phyloP scores from a whole-genome alignment of 2,113 vertebrate genomes.

The Isichthys henryi region DNA sequence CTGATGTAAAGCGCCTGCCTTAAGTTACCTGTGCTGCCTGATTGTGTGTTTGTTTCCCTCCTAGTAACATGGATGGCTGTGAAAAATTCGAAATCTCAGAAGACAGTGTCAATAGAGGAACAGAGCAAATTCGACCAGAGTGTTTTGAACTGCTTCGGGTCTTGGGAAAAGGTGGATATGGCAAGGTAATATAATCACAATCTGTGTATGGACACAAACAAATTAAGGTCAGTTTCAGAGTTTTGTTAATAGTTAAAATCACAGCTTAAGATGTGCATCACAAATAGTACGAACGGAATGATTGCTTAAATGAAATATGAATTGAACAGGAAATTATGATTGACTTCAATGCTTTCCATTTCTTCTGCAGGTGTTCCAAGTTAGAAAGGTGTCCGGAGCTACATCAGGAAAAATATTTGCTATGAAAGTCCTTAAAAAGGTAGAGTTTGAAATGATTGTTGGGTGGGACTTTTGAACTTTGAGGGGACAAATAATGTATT shows the following conservation, averaged over 20 bases:
- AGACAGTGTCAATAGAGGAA: slow-evolving; percentile 94
- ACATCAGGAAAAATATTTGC: slow-evolving; percentile 94
- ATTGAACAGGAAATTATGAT: not conserved
- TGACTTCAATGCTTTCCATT: not conserved
- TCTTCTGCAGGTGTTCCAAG: slow-evolving; percentile 84
- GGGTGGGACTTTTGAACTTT: not conserved
- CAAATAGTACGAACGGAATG: not conserved
- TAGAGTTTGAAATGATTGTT: slow-evolving; percentile 35
- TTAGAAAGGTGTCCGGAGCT: slow-evolving; percentile 87
- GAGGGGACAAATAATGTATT: not conserved
- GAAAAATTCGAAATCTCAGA: slow-evolving; percentile 98
- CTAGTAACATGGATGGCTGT: slow-evolving; percentile 93
- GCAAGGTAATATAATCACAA: slow-evolving; percentile 72
- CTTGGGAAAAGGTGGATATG: slow-evolving; percentile 94
- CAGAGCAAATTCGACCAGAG: slow-evolving; percentile 92
- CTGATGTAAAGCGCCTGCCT: not conserved
- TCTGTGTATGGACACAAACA: not conserved
- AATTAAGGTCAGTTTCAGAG: not conserved
- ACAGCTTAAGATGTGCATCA: not conserved
- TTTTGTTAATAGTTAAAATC: slow-evolving; percentile 1
- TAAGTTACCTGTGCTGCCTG: not conserved
- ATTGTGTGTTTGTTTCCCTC: slow-evolving; percentile 28
- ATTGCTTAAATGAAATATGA: not conserved
- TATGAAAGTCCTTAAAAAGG: slow-evolving; percentile 99
- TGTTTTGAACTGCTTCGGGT: slow-evolving; percentile 95